Evolutionary conservation across 2,797 vertebrate species (phyloP).

Genomic region (Propithecus deckenii): DNA sequence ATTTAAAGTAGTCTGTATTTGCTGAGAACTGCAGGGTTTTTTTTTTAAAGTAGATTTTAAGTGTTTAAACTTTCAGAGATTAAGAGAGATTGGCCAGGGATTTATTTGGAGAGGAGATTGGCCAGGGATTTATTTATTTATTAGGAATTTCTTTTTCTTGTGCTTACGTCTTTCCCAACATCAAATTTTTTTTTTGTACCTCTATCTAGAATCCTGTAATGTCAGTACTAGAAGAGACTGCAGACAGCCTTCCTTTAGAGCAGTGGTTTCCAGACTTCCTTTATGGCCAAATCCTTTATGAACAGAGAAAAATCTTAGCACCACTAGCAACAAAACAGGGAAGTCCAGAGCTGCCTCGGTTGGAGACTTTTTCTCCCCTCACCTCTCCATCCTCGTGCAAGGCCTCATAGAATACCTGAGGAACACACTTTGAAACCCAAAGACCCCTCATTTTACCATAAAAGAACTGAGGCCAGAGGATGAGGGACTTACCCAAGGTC

Average conservation of each 20-base stretch:
- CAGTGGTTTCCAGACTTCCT: neutral
- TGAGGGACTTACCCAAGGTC: neutral
- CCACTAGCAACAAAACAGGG: neutral
- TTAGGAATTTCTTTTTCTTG: slow-evolving; percentile 67
- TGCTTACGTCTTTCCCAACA: slow-evolving; percentile 50
- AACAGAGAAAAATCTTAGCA: neutral
- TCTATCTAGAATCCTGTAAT: neutral
- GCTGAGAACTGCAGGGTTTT: slow-evolving; percentile 66
- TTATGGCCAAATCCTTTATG: slow-evolving; percentile 21
- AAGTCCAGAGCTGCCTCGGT: neutral
- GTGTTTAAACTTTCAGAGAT: slow-evolving; percentile 74
- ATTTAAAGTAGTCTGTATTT: slow-evolving; percentile 77
- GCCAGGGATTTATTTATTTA: neutral
- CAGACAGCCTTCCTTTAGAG: neutral
- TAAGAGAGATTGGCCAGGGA: slow-evolving; percentile 60
- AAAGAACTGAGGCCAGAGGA: neutral
- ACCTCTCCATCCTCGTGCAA: neutral
- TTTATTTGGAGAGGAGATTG: neutral
- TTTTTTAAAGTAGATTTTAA: slow-evolving; percentile 67
- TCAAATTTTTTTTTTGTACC: slow-evolving; percentile 43
- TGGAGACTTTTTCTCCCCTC: neutral
- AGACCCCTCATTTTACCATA: neutral
- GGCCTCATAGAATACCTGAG: neutral
- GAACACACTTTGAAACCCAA: neutral
- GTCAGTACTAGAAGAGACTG: neutral